Base-by-base conservation (phyloP, 2,888 invertebrate genomes). In the Carpatolechia fugitivella region DNA sequence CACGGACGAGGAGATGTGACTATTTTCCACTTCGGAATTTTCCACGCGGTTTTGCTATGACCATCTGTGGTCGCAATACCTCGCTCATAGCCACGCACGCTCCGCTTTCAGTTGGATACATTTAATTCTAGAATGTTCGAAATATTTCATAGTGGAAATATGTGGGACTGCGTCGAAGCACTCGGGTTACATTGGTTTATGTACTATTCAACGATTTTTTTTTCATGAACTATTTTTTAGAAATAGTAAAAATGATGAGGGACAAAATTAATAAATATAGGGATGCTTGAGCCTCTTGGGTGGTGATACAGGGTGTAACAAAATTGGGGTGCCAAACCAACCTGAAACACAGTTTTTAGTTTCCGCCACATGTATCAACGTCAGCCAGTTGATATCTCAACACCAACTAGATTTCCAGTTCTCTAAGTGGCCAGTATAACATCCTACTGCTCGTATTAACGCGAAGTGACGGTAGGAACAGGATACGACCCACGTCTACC, bases 401-500 rank as follows among this genome's bases (percentile, higher is more conserved):
- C 36, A 36, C 7, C 20, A 13, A 24, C 16, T 31, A 30, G 14
- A 47, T 30, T 11, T 14, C 11, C 35, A 38, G 50, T 24, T 24
- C 24, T 24, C 24, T 24, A 24, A 24, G 50, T 50, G 33, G 10
- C 31, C 36, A 18, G 33, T 29, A n/a, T 35, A 33, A 18, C 8
- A 38, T 24, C 1, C 6, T 24, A 58, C 60, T 65, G 65, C 44
- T 11, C n/a, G n/a, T 7, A 24, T 68, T 77, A 81, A 84, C 74
- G 72, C 59, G 65, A 67, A 65, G 66, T 66, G 76, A 75, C 70
- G 74, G 71, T 67, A 70, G 70, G 78, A 82, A 85, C 76, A 72
- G 73, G 71, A 84, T 62, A 64, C 75, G 72, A 82, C 86, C 82
- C 84, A 70, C 70, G 86, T 85, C 81, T 72, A 65, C 65, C 69